phyloP scores from a whole-genome alignment of 2,113 vertebrate species.

The Hipposideros armiger region DNA sequence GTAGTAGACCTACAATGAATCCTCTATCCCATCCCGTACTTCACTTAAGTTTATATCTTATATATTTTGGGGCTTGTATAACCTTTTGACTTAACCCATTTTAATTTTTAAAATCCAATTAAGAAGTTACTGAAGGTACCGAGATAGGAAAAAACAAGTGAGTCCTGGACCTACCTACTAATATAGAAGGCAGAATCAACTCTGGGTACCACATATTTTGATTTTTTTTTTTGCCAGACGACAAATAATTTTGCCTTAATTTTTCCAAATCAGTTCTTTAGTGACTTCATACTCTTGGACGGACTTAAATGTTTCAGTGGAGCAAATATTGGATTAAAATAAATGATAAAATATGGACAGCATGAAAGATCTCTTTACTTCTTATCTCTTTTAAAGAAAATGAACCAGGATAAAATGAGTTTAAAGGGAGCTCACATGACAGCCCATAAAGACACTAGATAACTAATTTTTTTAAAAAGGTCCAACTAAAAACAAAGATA shows the following conservation, averaged over 20 bases:
- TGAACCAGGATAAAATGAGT: not conserved
- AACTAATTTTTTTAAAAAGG: not conserved
- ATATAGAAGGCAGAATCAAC: not conserved
- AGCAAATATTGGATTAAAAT: not conserved
- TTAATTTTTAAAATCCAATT: constrained; percentile 19
- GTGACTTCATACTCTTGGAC: not conserved
- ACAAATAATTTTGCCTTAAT: not conserved
- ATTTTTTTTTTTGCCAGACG: not conserved
- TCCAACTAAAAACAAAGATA: constrained; percentile 34
- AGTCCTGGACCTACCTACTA: not conserved
- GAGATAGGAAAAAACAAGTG: not conserved
- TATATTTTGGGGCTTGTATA: not conserved
- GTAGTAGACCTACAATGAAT: not conserved
- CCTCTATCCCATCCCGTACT: not conserved
- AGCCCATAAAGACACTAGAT: not conserved
- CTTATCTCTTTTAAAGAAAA: not conserved
- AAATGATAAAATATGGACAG: not conserved
- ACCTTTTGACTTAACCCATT: not conserved
- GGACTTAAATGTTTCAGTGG: not conserved
- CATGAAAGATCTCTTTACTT: not conserved
- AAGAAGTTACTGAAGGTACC: not conserved
- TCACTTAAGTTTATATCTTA: not conserved
- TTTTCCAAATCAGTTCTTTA: constrained; percentile 8
- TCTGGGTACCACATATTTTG: not conserved
- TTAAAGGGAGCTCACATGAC: not conserved